Evolutionary conservation across 1,140 invertebrate species (phyloP), one percentile per base, ranked within the genome.

Genomic region (Aphelinus certus): DNA sequence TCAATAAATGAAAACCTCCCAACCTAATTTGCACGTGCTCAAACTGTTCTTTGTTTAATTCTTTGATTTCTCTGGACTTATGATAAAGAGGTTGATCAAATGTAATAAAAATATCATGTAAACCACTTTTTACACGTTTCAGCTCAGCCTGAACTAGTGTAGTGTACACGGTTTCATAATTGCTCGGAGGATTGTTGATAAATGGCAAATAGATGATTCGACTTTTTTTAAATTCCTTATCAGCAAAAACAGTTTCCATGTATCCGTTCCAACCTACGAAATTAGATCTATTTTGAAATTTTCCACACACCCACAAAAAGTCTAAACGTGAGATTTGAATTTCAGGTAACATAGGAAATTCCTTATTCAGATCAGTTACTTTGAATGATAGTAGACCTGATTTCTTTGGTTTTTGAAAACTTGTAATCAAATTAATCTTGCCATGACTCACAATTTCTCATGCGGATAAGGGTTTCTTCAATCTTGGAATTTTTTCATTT

Each of bases 1-100:
- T 85, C 4, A 84, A 76, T 48, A 85, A 60, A 79, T 83, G 81
- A 78, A 83, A 83, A 57, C 79, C 79, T 49, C 81, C 78, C 1
- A 83, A 72, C 45, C 81, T 75, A 1, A 81, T 70, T 60, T 77
- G 60, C 65, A 81, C 57, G 10, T 74, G 64, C 4, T 65, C 69
- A 4, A 80, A 69, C 51, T 43, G 48, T 53, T 64, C 3, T 43
- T 7, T 67, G 45, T 42, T 49, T 9, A 43, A 56, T 3, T 7
- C 53, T 10, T 81, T 56, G 42, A 81, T 79, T n/a, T 78, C 77
- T 53, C 66, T n/a, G 46, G 81, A 81, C 78, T 83, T 79, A 1
- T 48, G 7, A 49, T 77, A 75, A 3, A 79, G 56, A n/a, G 75
- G 73, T 62, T 81, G 83, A 71, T 84, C 82, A 77, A 84, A 83